These are phyloP conservation scores for Sisor rabdophorus DNA, from an alignment of 2,113 vertebrate genomes.

Conservation along the genomic window DNA sequence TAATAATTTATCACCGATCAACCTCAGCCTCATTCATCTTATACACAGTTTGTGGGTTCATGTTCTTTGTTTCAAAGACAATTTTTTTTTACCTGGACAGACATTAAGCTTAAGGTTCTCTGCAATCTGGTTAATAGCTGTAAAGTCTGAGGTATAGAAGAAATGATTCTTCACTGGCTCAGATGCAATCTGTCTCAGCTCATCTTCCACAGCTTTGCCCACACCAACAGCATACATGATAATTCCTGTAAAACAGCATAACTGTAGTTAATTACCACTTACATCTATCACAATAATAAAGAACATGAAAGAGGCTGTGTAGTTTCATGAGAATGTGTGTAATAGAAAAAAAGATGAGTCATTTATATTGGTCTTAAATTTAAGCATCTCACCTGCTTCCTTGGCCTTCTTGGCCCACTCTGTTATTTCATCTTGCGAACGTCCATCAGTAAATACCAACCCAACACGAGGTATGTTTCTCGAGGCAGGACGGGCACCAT, in stretches of 20 bases:
- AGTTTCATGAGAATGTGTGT: neutral
- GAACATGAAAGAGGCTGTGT: neutral
- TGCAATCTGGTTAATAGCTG: slow-evolving; percentile 84
- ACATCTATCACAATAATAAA: neutral
- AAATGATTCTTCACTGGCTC: slow-evolving; percentile 89
- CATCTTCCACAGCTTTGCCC: slow-evolving; percentile 91
- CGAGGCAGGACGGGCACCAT: slow-evolving; percentile 72
- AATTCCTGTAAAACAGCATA: slow-evolving; percentile 72
- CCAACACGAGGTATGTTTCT: slow-evolving; percentile 82
- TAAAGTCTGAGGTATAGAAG: slow-evolving; percentile 89
- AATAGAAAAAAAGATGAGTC: neutral
- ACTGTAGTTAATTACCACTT: neutral
- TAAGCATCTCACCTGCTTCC: slow-evolving; percentile 76
- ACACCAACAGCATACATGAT: slow-evolving; percentile 95
- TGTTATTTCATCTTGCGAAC: slow-evolving; percentile 93
- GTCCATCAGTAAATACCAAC: slow-evolving; percentile 92
- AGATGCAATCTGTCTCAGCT: slow-evolving; percentile 87
- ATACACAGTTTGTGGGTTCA: neutral
- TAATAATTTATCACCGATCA: neutral
- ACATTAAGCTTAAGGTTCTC: slow-evolving; percentile 92
- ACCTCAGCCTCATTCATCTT: neutral
- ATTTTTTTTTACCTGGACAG: slow-evolving; percentile 78
- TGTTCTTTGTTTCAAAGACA: neutral
- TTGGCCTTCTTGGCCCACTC: slow-evolving; percentile 88
- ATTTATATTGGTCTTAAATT: no score